Percentiles rank a stretch among this genome's conserved stretches.
phyloP scores from a whole-genome alignment of 2,888 invertebrate species.

The Myathropa florea region DNA sequence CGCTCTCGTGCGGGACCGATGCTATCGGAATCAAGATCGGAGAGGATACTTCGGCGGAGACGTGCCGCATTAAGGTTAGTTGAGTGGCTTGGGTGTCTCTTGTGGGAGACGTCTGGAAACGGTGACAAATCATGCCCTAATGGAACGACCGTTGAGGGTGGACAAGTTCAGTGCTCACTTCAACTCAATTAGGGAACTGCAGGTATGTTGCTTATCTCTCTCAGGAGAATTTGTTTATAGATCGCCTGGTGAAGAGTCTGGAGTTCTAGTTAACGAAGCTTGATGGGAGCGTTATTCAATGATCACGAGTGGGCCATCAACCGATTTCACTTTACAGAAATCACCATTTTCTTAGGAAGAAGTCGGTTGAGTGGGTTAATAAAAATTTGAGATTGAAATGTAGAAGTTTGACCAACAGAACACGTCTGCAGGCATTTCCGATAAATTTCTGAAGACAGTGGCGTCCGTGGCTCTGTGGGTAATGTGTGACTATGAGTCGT shows the following conservation, averaged over 20 bases:
- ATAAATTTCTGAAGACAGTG: too few species aligned
- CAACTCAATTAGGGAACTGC: not conserved
- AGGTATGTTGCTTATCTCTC: not conserved
- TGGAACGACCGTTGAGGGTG: not conserved
- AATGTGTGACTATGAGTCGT: too few species aligned
- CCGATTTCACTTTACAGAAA: too few species aligned
- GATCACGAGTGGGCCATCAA: too few species aligned
- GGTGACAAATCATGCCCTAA: not conserved
- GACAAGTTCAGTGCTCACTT: not conserved
- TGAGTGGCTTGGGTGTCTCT: not conserved
- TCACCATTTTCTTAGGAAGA: too few species aligned
- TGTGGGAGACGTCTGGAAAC: not conserved
- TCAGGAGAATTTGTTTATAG: not conserved
- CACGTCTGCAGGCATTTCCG: too few species aligned
- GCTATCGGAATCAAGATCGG: slow-evolving; percentile 17
- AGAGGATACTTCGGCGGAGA: not conserved
- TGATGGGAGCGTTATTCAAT: too few species aligned
- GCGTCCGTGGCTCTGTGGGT: too few species aligned
- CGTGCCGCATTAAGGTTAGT: not conserved
- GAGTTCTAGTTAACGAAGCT: too few species aligned
- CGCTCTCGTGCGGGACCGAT: not conserved
- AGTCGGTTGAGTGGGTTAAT: too few species aligned
- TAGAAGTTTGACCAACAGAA: too few species aligned
- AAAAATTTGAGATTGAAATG: too few species aligned
- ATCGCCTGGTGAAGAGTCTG: not conserved